Evolutionary conservation across 2,797 vertebrate genomes (phyloP), one percentile per base, ranked within the genome.

Genomic region (Spinibarbus caldwelli): DNA sequence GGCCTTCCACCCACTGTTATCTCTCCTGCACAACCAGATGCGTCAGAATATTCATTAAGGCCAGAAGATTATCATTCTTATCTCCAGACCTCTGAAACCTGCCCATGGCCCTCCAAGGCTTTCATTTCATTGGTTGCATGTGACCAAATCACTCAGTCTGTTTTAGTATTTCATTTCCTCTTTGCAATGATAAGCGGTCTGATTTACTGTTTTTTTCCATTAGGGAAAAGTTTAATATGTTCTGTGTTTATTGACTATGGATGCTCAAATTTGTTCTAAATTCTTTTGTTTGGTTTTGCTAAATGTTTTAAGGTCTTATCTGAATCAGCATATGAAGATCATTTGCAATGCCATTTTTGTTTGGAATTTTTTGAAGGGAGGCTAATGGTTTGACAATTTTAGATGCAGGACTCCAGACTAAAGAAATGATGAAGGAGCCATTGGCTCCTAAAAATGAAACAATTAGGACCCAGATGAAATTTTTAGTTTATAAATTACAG

Each of bases 21-120:
- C 92, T 91, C 86, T 79, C 89, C 86, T 59, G 90, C 90, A 87
- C 89, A 92, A 88, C 92, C 87, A 87, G 87, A 85, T 86, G 83
- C 81, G 86, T 91, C 90, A 93, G 91, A 93, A 93, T 93, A 94
- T 94, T 91, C 90, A 93, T 93, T 90, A 92, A 90, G 86, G 41
- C 87, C 89, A 86, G 78, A 88, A 88, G 87, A 92, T 91, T 89
- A 90, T 90, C 87, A 89, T 66, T 85, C 87, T 83, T 87, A 89
- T 86, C 85, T 85, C 68, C 21, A 76, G 92, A 91, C 91, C 92
- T 92, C 87, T 81, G 78, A 89, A 90, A 86, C 87, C 31, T 86
- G 90, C 91, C 91, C 89, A 36, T 29, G 87, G 90, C 92, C 81
- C 79, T 77, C 21, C 34, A 68, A 85, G 89, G 49, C 87, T 82